Evolutionary conservation across 2,113 vertebrate genomes (phyloP).

Genomic region (Hydrochoerus hydrochaeris): DNA sequence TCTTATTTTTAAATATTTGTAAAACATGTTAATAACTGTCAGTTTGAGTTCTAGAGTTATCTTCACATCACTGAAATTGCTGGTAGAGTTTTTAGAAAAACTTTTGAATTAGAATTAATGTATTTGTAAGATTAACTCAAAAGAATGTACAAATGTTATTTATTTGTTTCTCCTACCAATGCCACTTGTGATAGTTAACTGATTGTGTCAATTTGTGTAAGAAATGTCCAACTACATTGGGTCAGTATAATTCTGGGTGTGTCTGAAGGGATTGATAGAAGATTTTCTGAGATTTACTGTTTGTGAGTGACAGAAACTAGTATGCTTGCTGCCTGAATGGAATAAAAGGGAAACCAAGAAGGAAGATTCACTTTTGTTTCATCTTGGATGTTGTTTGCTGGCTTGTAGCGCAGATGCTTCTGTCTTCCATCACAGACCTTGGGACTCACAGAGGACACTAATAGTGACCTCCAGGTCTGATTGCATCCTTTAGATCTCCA

Average conservation of each 20-base stretch:
- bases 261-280: not conserved
- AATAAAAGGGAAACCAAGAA: not conserved
- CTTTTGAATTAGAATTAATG: conserved; percentile 29
- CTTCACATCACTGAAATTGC: not conserved
- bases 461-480: not conserved
- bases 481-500: not conserved
- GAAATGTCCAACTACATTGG: not conserved
- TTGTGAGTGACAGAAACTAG: not conserved
- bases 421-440: not conserved
- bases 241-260: not conserved
- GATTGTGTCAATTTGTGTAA: not conserved
- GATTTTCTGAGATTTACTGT: not conserved
- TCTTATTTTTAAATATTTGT: conserved; percentile 33
- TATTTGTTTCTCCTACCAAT: not conserved
- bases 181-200: not conserved
- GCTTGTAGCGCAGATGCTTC: not conserved
- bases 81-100: not conserved
- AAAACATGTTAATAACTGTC: conserved; percentile 7
- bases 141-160: conserved; percentile 14
- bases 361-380: not conserved
- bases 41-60: not conserved
- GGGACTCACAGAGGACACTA: not conserved
- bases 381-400: not conserved
- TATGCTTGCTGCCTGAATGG: not conserved
- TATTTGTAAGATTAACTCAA: conserved; percentile 32